Base-by-base conservation (phyloP, 2,797 vertebrate genomes). In the Jordanella pulchra region DNA sequence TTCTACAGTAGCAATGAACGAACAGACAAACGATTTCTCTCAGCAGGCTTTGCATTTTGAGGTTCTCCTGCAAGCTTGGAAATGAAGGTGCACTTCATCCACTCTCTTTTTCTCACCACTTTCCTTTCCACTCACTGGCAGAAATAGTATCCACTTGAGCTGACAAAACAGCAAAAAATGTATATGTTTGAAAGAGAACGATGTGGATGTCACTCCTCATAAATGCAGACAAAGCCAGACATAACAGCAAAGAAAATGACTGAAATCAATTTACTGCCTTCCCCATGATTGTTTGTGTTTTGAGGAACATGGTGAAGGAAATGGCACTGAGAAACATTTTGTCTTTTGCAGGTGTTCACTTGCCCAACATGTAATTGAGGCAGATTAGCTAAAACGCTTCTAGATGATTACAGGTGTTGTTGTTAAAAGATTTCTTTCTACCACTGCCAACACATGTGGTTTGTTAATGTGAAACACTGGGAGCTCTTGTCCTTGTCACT, bases 401-500 rank as follows among this genome's bases (percentile, higher is more conserved):
- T 73, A 66, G 51, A 10, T 32, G 32, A 28, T 44, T 68, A 74
- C 42, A 56, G 50, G 65, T 74, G 61, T 55, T 50, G 35, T 32
- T 14, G 53, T 32, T 27, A 13, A 50, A 7, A 56, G 5, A 21
- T 44, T 65, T 48, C 51, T 67, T 53, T 42, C 45, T 23, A 53
- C 55, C 11, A 1, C 30, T 54, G 67, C 70, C 53, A 75, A 72
- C 51, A 53, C 55, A 25, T n/a, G 55, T 9, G 42, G 54, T 65
- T 72, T 15, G 32, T 53, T 72, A 27, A 67, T 55, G 45, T 58
- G 65, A 76, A 53, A 76, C 55, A 42, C 54, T 17, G 47, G 39
- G 35, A 32, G 32, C 68, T 71, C 32, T 71, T 11, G 6, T 71
- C 73, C 65, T 74, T 76, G 76, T 74, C 76, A 68, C 60, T 69